A percentile compares a stretch with the other conserved stretches of the same genome.
Conservation (phyloP, 2,797 vertebrate species). For the Trachops cirrhosus region DNA sequence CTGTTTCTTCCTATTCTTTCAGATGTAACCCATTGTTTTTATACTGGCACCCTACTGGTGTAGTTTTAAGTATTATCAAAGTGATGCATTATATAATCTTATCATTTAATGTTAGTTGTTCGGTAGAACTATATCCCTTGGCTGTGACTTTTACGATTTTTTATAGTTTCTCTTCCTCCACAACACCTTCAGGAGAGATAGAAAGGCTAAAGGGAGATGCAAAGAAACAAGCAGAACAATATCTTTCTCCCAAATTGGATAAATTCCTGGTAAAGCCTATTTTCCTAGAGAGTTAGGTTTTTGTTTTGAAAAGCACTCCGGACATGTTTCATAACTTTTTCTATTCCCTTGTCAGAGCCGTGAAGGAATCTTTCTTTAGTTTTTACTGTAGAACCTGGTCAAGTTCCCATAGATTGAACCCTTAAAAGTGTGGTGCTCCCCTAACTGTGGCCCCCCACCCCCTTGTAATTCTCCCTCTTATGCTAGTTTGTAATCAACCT, state of each 20-base stretch:
- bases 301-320: neutral
- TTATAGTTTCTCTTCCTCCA: neutral
- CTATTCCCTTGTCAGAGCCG: neutral
- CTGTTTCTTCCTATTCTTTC: neutral
- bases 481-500: neutral
- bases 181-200: neutral
- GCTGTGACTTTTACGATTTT: neutral
- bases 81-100: neutral
- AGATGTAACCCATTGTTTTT: neutral
- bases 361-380: neutral
- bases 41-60: fast-evolving
- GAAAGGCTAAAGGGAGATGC: fast-evolving
- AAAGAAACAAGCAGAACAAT: neutral
- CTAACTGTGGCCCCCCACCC: neutral
- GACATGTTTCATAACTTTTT: neutral
- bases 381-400: neutral
- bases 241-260: neutral
- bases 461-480: neutral
- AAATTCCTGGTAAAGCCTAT: neutral
- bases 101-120: neutral
- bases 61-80: neutral
- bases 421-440: neutral
- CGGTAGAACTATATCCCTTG: neutral
- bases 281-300: neutral
- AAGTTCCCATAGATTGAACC: neutral